A percentile compares a stretch with the other conserved stretches of the same genome.
Evolutionary conservation across 2,113 vertebrate species (phyloP).

Genomic region (Phyllopteryx taeniolatus): DNA sequence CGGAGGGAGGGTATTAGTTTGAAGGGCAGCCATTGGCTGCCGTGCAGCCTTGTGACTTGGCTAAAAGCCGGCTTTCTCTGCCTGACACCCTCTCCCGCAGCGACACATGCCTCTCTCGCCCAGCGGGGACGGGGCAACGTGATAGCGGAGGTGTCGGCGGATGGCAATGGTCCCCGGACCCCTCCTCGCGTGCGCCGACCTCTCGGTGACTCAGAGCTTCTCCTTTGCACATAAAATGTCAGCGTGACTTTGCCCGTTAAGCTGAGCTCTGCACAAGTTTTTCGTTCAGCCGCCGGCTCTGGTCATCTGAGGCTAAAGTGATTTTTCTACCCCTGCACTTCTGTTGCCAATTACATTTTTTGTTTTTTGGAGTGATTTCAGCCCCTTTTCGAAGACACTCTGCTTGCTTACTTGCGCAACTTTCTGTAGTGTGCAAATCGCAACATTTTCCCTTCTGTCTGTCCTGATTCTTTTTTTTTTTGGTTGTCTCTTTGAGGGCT

Average conservation of each 20-base stretch:
- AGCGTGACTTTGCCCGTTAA: conserved; percentile 44
- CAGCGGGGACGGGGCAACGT: conserved; percentile 41
- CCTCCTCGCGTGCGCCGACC: conserved; percentile 18
- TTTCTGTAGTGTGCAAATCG: not conserved
- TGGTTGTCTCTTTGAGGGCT: no score
- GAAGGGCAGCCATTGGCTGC: conserved; percentile 22
- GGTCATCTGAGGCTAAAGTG: conserved; percentile 19
- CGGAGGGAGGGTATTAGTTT: not conserved
- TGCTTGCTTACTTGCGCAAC: not conserved
- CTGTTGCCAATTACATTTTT: not conserved
- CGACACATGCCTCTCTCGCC: conserved; percentile 44
- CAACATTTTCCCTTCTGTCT: not conserved
- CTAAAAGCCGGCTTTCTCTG: conserved; percentile 45
- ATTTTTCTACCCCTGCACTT: not conserved
- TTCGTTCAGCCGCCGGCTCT: conserved; percentile 11
- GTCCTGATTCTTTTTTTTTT: not conserved
- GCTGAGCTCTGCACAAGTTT: conserved; percentile 48
- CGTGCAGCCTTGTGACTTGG: conserved; percentile 41
- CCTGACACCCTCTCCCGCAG: conserved; percentile 34
- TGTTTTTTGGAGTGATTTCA: not conserved
- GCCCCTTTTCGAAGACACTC: not conserved
- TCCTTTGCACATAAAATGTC: conserved; percentile 50
- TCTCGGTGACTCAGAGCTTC: conserved; percentile 44
- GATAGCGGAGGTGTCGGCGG: conserved; percentile 43
- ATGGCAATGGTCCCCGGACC: conserved; percentile 4